These are phyloP conservation scores for Bombus waltoni DNA, from an alignment of 1,140 invertebrate species.

Conservation along the genomic window DNA sequence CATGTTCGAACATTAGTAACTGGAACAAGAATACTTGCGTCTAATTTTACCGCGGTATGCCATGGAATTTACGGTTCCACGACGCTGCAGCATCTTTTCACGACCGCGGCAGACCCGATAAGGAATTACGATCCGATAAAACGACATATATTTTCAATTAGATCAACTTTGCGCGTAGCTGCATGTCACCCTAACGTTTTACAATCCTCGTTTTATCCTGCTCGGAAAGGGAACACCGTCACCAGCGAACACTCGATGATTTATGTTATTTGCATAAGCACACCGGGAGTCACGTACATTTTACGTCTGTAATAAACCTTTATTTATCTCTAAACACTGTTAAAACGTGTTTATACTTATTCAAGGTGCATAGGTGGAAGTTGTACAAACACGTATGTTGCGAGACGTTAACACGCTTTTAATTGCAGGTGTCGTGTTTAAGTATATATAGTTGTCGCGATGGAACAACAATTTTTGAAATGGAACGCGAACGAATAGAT, in stretches of 20 bases:
- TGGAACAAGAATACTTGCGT: background rate
- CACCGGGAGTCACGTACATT: background rate
- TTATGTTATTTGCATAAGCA: constrained; percentile 7
- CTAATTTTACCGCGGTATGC: background rate
- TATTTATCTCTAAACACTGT: no score
- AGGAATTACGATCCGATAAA: constrained; percentile 27
- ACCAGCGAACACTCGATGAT: background rate
- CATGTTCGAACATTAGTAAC: no score
- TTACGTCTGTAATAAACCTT: background rate
- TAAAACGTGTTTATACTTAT: background rate
- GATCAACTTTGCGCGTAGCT: background rate
- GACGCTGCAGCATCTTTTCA: constrained; percentile 1
- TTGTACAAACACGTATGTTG: no score
- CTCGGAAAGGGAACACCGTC: background rate
- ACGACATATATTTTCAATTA: constrained; percentile 42
- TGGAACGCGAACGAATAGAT: no score
- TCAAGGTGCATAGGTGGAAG: no score
- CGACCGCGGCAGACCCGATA: constrained; percentile 11
- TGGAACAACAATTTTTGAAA: no score
- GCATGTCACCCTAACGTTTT: constrained; percentile 9
- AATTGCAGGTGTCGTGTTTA: no score
- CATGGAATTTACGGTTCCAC: background rate
- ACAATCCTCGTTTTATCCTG: background rate
- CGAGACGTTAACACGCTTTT: no score
- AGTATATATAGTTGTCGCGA: no score